A percentile compares a stretch with the other conserved stretches of the same genome.
These are phyloP conservation scores for Paratilapia polleni DNA, from an alignment of 2,113 vertebrate species.

Conservation along the genomic window DNA sequence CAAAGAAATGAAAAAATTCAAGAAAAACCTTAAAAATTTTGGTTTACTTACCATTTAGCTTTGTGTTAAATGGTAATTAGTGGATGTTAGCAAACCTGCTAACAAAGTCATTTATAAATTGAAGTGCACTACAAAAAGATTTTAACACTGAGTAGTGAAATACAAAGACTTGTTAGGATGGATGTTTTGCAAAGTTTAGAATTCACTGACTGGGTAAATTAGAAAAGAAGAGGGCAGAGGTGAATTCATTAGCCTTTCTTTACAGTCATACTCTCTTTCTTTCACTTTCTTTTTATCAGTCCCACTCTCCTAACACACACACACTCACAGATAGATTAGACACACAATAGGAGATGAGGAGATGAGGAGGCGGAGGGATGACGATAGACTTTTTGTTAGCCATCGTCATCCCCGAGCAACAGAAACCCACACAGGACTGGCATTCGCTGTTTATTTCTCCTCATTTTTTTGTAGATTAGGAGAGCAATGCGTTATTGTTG, in stretches of 20 bases:
- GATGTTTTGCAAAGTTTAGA: constrained; percentile 35
- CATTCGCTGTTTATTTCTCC: constrained; percentile 41
- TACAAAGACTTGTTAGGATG: constrained; percentile 39
- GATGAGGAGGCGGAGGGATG: constrained; percentile 59
- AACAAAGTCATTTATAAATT: background rate
- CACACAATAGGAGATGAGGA: constrained; percentile 35
- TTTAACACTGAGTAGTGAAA: background rate
- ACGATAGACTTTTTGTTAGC: constrained; percentile 36
- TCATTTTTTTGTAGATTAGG: constrained; percentile 1
- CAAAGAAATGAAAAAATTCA: background rate
- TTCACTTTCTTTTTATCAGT: constrained; percentile 10
- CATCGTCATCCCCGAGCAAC: constrained; percentile 52
- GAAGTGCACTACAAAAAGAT: constrained; percentile 7
- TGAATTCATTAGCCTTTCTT: constrained; percentile 28
- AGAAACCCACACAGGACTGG: constrained; percentile 62
- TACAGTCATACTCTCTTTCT: background rate
- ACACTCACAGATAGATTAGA: constrained; percentile 35
- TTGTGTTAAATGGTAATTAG: background rate
- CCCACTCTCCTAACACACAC: constrained; percentile 1
- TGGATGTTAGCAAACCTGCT: background rate
- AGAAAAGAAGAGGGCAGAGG: constrained; percentile 10
- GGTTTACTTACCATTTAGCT: background rate
- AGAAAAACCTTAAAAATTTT: background rate
- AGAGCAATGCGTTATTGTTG: constrained; percentile 48
- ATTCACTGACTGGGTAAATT: constrained; percentile 24